Percentiles rank a stretch among this genome's conserved stretches.
Evolutionary conservation across 2,888 invertebrate genomes (phyloP).

Genomic region (Phengaris arion): DNA sequence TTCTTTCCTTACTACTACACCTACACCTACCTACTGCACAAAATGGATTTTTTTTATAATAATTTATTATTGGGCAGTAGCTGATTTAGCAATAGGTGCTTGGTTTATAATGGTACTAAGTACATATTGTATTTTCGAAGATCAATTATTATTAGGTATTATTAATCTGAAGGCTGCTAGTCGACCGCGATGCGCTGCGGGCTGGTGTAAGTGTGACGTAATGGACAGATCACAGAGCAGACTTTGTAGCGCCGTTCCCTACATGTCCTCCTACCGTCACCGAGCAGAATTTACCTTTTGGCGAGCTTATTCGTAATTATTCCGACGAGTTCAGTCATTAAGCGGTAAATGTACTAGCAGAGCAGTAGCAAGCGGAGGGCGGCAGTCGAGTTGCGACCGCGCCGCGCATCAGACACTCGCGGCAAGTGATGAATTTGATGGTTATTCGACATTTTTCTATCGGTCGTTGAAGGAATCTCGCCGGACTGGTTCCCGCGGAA

Average conservation of each 20-base stretch:
- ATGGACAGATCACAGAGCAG: constrained; percentile 61
- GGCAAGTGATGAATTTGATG: constrained; percentile 68
- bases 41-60: too few species aligned
- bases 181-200: constrained; percentile 36
- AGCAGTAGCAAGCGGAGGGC: constrained; percentile 70
- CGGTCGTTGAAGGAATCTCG: constrained; percentile 82
- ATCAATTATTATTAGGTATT: constrained; percentile 40
- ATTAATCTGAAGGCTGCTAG: constrained; percentile 65
- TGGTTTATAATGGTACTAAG: too few species aligned
- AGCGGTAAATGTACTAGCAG: constrained; percentile 76
- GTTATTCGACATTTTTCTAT: constrained; percentile 80
- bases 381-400: constrained; percentile 75
- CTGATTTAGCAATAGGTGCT: too few species aligned
- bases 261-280: constrained; percentile 46
- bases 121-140: constrained; percentile 47
- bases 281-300: constrained; percentile 52
- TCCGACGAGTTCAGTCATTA: constrained; percentile 77
- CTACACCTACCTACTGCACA: too few species aligned
- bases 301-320: constrained; percentile 71
- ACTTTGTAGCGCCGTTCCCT: constrained; percentile 68
- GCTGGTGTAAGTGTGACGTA: constrained; percentile 57
- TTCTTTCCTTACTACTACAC: too few species aligned
- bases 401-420: constrained; percentile 71
- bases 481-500: constrained; percentile 82
- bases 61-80: too few species aligned